These are phyloP conservation scores for Noctilio leporinus DNA, from an alignment of 2,113 vertebrate genomes.

Conservation along the genomic window DNA sequence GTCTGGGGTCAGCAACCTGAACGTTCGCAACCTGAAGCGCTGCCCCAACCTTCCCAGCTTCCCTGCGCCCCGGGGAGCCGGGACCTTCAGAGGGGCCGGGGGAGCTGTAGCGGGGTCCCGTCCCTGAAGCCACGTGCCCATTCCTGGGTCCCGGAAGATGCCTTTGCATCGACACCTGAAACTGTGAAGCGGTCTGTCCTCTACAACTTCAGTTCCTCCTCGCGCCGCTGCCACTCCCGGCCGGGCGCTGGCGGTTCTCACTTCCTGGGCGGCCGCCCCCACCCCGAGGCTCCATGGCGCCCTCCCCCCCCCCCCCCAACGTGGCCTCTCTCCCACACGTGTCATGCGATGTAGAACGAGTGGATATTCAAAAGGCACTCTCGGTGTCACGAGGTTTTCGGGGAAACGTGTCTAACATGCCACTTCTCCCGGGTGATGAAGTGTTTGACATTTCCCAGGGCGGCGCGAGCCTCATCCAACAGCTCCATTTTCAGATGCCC, in stretches of 20 bases:
- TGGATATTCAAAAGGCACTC: constrained; percentile 69
- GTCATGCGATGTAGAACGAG: neutral
- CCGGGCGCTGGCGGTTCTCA: neutral
- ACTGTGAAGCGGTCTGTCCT: too few species aligned
- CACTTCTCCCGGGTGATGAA: constrained; percentile 71
- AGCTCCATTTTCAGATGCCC: constrained; percentile 76
- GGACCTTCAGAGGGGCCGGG: neutral
- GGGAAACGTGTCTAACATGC: constrained; percentile 63
- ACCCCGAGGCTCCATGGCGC: rapidly evolving
- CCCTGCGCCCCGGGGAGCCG: neutral
- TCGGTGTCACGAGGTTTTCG: constrained; percentile 74
- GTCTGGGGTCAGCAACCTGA: neutral
- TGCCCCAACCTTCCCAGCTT: too few species aligned
- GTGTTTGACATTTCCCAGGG: constrained; percentile 79
- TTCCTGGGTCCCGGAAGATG: neutral
- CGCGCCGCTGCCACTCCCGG: neutral
- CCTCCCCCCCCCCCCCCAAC: rapidly evolving
- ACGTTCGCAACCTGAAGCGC: too few species aligned
- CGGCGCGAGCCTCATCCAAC: constrained; percentile 71
- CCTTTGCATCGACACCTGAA: too few species aligned
- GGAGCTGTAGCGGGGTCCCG: rapidly evolving
- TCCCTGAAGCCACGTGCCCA: rapidly evolving
- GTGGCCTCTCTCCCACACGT: neutral
- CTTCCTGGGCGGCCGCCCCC: neutral
- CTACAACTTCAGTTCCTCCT: neutral